A percentile compares a stretch with the other conserved stretches of the same genome.
Conservation (phyloP, 2,797 vertebrate genomes). For the Diglossa cyanea region DNA sequence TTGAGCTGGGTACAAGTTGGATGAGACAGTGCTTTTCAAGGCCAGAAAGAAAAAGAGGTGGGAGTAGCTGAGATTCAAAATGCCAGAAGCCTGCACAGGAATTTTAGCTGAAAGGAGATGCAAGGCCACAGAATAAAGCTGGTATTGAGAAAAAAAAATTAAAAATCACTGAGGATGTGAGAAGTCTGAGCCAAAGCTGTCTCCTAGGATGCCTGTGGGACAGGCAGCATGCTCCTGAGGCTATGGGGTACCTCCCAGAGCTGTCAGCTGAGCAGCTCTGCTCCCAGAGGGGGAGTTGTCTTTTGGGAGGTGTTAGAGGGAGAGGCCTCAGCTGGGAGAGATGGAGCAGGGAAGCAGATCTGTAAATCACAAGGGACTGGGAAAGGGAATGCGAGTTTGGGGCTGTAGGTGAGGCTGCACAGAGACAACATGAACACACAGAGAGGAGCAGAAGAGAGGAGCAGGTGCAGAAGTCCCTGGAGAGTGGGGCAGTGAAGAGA, state of each 20-base stretch:
- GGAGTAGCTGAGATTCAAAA: constrained; percentile 11
- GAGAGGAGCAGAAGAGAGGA: neutral
- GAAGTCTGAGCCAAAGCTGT: neutral
- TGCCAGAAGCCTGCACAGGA: neutral
- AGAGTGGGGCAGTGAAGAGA: neutral
- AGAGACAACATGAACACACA: neutral
- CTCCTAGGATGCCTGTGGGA: neutral
- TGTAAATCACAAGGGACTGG: neutral
- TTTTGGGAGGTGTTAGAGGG: neutral
- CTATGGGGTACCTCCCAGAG: accelerated
- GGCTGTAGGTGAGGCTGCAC: neutral
- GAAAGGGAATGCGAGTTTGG: neutral
- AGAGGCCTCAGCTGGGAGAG: neutral
- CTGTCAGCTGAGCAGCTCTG: neutral
- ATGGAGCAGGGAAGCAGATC: neutral
- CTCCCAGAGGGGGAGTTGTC: neutral
- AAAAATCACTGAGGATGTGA: neutral
- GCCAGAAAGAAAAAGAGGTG: constrained; percentile 13
- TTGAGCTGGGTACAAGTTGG: neutral
- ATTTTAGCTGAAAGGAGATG: constrained; percentile 1
- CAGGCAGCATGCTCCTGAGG: neutral
- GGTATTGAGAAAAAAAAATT: neutral
- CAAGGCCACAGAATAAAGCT: neutral
- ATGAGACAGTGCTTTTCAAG: neutral
- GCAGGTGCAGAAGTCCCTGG: neutral